Evolutionary conservation across 1,140 invertebrate species (phyloP).

Genomic region (Ostrea edulis): DNA sequence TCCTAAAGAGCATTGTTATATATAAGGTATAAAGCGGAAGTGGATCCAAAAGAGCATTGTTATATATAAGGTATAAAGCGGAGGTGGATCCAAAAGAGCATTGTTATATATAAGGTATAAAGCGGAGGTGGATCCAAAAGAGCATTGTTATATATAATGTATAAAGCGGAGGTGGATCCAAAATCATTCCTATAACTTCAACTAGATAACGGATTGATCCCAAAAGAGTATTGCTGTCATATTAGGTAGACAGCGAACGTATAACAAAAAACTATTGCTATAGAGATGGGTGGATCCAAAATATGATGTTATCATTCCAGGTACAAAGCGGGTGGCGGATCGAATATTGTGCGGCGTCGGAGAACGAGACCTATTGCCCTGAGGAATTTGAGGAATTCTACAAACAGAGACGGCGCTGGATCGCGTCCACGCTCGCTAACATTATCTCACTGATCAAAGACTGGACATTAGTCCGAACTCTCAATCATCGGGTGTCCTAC

Average conservation of each 20-base stretch:
- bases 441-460: slow-evolving; percentile 83
- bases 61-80: neutral
- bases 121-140: too few relatives aligned
- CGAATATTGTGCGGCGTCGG: slow-evolving; percentile 84
- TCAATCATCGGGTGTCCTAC: slow-evolving; percentile 81
- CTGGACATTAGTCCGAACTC: slow-evolving; percentile 79
- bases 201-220: too few relatives aligned
- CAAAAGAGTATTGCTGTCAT: too few relatives aligned
- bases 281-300: neutral
- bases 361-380: slow-evolving; percentile 84
- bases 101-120: too few relatives aligned
- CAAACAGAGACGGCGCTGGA: slow-evolving; percentile 84
- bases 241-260: too few relatives aligned
- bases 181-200: too few relatives aligned
- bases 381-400: slow-evolving; percentile 84
- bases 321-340: slow-evolving; percentile 77
- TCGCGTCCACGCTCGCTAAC: slow-evolving; percentile 85
- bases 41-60: neutral
- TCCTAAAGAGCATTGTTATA: too few relatives aligned
- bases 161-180: too few relatives aligned
- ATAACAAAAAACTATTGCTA: too few relatives aligned
- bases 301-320: neutral
- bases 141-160: too few relatives aligned
- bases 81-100: slow-evolving; percentile 81
- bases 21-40: too few relatives aligned